These are phyloP conservation scores for Macropis europaea DNA, from an alignment of 2,888 invertebrate genomes.

Conservation along the genomic window DNA sequence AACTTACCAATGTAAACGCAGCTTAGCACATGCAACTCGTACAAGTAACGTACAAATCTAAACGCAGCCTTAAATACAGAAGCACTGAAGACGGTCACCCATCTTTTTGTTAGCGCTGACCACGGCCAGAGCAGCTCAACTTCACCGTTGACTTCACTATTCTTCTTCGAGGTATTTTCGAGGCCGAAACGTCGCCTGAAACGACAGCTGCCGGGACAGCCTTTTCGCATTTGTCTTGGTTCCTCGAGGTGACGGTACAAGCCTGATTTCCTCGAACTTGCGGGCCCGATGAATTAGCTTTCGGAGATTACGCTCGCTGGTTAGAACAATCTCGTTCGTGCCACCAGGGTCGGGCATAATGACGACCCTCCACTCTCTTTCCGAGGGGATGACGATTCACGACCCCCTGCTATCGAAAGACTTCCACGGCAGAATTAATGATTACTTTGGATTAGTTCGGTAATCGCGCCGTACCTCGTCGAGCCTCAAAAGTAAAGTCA, in stretches of 20 bases:
- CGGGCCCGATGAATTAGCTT: constrained; percentile 45
- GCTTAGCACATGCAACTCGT: no score
- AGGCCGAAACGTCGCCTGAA: constrained; percentile 16
- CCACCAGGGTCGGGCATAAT: constrained; percentile 26
- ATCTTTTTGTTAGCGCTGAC: no score
- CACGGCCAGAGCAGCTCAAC: no score
- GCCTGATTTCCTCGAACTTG: constrained; percentile 52
- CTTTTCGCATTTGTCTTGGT: constrained; percentile 60
- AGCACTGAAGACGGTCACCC: no score
- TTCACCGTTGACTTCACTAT: no score
- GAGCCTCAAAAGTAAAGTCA: constrained; percentile 37
- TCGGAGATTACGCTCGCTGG: constrained; percentile 38
- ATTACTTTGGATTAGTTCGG: constrained; percentile 64
- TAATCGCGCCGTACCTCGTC: constrained; percentile 46
- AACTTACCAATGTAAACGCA: no score
- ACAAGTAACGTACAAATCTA: no score
- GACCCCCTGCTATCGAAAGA: constrained; percentile 42
- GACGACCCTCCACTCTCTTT: constrained; percentile 19
- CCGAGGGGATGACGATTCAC: constrained; percentile 31
- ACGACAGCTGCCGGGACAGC: constrained; percentile 52
- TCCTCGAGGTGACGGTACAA: constrained; percentile 31
- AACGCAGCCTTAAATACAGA: no score
- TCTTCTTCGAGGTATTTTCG: constrained; percentile 46
- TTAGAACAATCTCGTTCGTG: constrained; percentile 31
- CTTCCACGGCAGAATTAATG: constrained; percentile 57